Conservation (phyloP, 2,113 vertebrate species). For the Nyctibius bracteatus region DNA sequence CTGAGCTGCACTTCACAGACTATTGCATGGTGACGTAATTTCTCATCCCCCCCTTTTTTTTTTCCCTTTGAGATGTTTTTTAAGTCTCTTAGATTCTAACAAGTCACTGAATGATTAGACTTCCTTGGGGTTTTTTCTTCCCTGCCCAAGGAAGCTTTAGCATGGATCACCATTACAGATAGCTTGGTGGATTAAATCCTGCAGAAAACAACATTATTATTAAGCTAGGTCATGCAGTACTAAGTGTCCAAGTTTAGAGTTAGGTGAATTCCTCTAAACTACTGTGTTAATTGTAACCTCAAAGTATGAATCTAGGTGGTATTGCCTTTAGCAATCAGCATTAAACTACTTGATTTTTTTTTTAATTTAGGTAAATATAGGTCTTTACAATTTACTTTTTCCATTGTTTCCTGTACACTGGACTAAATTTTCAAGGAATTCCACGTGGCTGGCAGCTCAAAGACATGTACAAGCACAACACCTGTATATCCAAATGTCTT, state of each 20-base stretch:
- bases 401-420: neutral
- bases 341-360: neutral
- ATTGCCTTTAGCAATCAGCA: neutral
- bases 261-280: neutral
- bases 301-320: neutral
- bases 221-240: neutral
- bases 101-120: neutral
- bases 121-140: neutral
- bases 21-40: neutral
- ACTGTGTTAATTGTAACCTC: neutral
- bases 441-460: neutral
- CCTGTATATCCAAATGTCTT: neutral
- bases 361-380: neutral
- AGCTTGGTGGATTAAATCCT: neutral
- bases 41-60: fast-evolving
- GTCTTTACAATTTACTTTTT: neutral
- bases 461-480: neutral
- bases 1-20: neutral
- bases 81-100: neutral
- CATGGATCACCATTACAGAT: neutral
- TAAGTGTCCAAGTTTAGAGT: neutral
- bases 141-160: neutral
- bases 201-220: neutral
- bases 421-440: neutral
- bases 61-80: neutral